Base-by-base conservation (phyloP, 2,797 vertebrate genomes). In the Cirrhinus mrigala region DNA sequence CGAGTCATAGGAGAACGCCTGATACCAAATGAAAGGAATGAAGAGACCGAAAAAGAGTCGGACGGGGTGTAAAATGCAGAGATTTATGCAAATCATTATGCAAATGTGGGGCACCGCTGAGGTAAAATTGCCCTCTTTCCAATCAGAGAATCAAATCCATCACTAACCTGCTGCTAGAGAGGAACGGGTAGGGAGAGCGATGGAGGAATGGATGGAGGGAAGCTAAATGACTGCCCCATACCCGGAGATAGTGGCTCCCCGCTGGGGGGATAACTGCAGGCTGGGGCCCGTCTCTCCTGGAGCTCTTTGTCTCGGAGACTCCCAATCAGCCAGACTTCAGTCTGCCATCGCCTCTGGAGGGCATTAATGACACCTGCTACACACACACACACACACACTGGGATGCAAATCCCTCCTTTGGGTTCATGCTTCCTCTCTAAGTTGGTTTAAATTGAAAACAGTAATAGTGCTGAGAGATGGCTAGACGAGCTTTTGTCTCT, bases 131-230 rank as follows among this genome's bases (percentile, higher is more conserved):
- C 88, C 88, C 89, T 88, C 81, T 89, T 83, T 86, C 87, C 86
- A 90, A 88, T 90, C 88, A 90, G 85, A 81, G 89, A 90, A 90
- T 90, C 88, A 89, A 89, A 90, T 88, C 87, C 88, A 88, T 89
- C 89, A 87, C 87, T 80, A 87, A 81, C 83, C 86, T 82, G 73
- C 88, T 85, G 86, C 75, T 76, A 80, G 69, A 66, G 83, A 87
- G 86, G 76, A 83, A 76, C 60, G 16, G 50, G 62, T 78, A 29
- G 52, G 16, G 52, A 70, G 73, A 89, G 62, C 80, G 70, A 82
- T 79, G 56, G 87, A 90, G 74, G 54, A 84, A 86, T 82, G 50
- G 89, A 84, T 75, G 85, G 88, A 88, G 88, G 87, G 74, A 87
- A 86, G 79, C 81, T 87, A 87, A 90, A 90, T 89, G 88, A 89